Evolutionary conservation across 2,888 invertebrate genomes (phyloP).

Genomic region (Ectemnius cavifrons): DNA sequence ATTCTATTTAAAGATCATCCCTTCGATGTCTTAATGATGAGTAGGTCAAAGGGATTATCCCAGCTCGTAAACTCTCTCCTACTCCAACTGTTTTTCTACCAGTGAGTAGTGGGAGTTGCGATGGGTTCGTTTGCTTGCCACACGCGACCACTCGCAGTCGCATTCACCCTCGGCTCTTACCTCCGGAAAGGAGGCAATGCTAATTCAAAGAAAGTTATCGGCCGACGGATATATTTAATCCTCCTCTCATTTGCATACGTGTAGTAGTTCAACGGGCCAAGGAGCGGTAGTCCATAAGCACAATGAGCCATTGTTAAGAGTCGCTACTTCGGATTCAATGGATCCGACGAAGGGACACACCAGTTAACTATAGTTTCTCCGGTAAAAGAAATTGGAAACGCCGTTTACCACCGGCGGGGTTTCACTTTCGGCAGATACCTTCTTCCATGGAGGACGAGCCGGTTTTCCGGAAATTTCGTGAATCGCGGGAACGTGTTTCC

Average conservation of each 20-base stretch:
- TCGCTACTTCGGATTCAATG: conserved; percentile 21
- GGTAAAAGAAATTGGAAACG: conserved; percentile 37
- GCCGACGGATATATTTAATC: conserved; percentile 44
- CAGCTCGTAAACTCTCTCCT: no score
- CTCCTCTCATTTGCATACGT: conserved; percentile 38
- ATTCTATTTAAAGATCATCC: no score
- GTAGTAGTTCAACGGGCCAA: conserved; percentile 15
- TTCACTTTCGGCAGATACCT: not conserved
- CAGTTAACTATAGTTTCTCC: conserved; percentile 34
- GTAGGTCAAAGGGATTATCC: no score
- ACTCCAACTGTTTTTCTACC: no score
- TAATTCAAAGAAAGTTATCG: conserved; percentile 52
- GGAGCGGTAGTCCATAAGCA: conserved; percentile 27
- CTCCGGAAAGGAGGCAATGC: conserved; percentile 41
- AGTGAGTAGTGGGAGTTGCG: no score
- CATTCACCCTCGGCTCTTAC: conserved; percentile 20
- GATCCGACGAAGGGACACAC: conserved; percentile 6
- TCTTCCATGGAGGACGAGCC: not conserved
- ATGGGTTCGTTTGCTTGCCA: conserved; percentile 29
- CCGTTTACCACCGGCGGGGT: conserved; percentile 21
- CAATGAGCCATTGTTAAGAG: conserved; percentile 45
- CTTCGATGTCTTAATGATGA: no score
- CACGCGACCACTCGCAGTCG: conserved; percentile 9
- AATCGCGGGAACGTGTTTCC: conserved; percentile 16
- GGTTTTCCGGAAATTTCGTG: conserved; percentile 19